phyloP scores from a whole-genome alignment of 2,888 invertebrate genomes.

The Schizotus pectinicornis region DNA sequence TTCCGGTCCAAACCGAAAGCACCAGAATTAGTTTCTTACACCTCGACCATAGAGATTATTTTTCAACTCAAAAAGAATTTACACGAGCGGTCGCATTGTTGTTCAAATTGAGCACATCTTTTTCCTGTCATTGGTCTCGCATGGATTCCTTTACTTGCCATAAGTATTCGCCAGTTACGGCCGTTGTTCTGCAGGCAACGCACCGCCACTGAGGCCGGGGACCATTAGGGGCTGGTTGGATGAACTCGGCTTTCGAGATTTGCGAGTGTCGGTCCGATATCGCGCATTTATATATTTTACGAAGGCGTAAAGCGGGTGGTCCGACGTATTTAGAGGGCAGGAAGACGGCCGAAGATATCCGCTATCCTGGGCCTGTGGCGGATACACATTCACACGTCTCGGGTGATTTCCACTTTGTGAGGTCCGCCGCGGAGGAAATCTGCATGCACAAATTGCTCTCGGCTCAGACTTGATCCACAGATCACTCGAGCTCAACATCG shows the following conservation, averaged over 20 bases:
- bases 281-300: conserved; percentile 32
- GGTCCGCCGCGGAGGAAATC: conserved; percentile 48
- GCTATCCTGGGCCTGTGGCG: conserved; percentile 34
- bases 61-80: too few relatives aligned
- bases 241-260: conserved; percentile 29
- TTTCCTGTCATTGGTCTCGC: too few relatives aligned
- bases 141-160: too few relatives aligned
- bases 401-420: conserved; percentile 48
- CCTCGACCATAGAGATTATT: too few relatives aligned
- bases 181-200: too few relatives aligned
- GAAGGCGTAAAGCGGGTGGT: conserved; percentile 29
- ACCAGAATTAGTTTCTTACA: too few relatives aligned
- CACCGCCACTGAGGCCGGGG: too few relatives aligned
- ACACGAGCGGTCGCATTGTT: too few relatives aligned
- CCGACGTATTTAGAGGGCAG: conserved; percentile 31
- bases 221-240: too few relatives aligned
- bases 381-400: conserved; percentile 45
- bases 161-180: too few relatives aligned
- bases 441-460: conserved; percentile 56
- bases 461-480: conserved; percentile 49
- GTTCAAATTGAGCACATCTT: too few relatives aligned
- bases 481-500: conserved; percentile 49
- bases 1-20: too few relatives aligned
- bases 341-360: conserved; percentile 41
- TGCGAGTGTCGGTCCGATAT: conserved; percentile 15